Evolutionary conservation across 2,113 vertebrate species (phyloP), one percentile per base, ranked within the genome.

Genomic region (Eulemur rufifrons): DNA sequence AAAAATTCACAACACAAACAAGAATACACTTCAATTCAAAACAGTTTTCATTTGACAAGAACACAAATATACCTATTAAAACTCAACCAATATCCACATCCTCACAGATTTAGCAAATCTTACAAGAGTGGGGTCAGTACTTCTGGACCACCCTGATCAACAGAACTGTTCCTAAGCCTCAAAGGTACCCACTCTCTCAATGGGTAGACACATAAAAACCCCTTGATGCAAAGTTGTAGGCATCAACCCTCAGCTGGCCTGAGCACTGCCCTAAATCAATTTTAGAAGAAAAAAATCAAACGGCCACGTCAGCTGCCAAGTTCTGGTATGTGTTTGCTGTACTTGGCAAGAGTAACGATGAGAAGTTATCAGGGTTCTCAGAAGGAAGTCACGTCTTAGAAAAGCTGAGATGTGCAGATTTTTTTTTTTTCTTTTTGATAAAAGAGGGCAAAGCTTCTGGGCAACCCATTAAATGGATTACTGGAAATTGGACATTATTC

Each of bases 41-140:
- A 87, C 10, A 88, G 37, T 78, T 96, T 92, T 94, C 71, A 76
- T 85, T 83, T 95, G 88, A 91, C 69, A 91, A 34, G 56, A 73
- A 81, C 7, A 78, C 13, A 89, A 83, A 64, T 32, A 52, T 63
- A 59, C 2, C 73, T 92, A 86, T 25, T 63, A 71, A 95, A 92
- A 77, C 8, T 18, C 18, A 93, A 10, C 61, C 15, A 92, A 21
- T 5, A 82, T 6, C 29, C 7, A 83, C 4, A 50, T 61, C 14
- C 42, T 78, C 18, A 2, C 39, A 66, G 25, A 85, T 50, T 73
- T 6, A 39, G 50, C 45, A 54, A n/a, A 3, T 39, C 34, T 32
- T 47, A 27, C 2, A 71, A 45, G 6, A 23, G 20, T 45, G 5
- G 11, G 1, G 7, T 61, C 52, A 59, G 11, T 12, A 86, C 34